phyloP scores from a whole-genome alignment of 2,113 vertebrate genomes.

The Alethe diademata region DNA sequence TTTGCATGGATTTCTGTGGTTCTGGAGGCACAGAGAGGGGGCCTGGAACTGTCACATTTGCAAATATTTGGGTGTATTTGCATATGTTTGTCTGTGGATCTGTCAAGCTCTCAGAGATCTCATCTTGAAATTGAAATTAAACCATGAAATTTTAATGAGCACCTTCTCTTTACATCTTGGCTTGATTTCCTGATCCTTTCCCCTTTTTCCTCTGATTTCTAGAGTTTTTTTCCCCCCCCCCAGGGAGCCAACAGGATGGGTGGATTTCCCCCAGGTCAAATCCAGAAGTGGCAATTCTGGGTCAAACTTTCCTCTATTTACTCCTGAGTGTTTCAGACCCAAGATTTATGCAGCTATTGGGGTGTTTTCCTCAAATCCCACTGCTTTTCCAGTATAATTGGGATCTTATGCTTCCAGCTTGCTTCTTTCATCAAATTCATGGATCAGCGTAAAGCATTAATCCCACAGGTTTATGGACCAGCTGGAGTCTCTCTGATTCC shows the following conservation, averaged over 20 bases:
- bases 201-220: not conserved
- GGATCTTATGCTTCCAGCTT: not conserved
- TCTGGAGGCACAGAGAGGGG: not conserved
- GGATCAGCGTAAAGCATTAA: not conserved
- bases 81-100: rapidly evolving
- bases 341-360: not conserved
- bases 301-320: not conserved
- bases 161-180: not conserved
- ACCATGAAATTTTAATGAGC: not conserved
- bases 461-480: not conserved
- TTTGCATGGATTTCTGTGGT: not conserved
- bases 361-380: not conserved
- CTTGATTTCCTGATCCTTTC: not conserved
- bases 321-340: not conserved
- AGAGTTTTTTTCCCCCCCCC: not conserved
- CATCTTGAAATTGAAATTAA: not conserved
- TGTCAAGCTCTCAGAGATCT: not conserved
- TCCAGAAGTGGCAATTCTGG: not conserved
- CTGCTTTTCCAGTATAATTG: not conserved
- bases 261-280: not conserved
- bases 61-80: not conserved
- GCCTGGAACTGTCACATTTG: not conserved
- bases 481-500: not conserved
- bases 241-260: not conserved
- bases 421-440: not conserved